Base-by-base conservation (phyloP, 2,797 vertebrate genomes). In the Morus bassanus region DNA sequence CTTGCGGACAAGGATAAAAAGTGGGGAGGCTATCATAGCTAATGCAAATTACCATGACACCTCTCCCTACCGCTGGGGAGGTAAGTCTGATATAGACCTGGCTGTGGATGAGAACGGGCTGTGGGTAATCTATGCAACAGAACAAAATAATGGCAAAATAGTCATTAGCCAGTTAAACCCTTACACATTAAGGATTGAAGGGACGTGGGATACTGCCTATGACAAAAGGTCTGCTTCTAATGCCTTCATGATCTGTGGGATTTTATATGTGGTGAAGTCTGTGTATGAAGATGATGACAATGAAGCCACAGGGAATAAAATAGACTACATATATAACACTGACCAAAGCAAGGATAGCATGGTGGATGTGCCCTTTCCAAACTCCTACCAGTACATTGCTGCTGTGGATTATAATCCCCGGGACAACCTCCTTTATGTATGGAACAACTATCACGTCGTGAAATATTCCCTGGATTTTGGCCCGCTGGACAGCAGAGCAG, bases 361-460 rank as follows among this genome's bases (percentile, higher is more conserved):
- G 97, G 98, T 99, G 96, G 99, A 99, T 97, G 99, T 99, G 75
- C 98, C 99, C 31, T 99, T 99, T 94, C 99, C 99, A 73, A 99
- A 99, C 96, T 99, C 99, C 10, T 99, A 99, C 95, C 99, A 99
- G 97, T 99, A 99, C 97, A 99, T 99, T 64, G 99, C 99, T 25
- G 99, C 99, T 64, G 99, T 99, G 99, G 99, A 99, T 99, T 99
- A 99, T 97, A 99, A 99, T 95, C 99, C 99, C 81, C 98, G 99
- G 88, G 99, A 99, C 98, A 99, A 99, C 94, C 98, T 99, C 70
- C 99, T 99, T n/a, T 99, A 99, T 1, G 99, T 99, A 17, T 99
- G 99, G 99, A 99, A 99, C 98, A 99, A 99, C 97, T 99, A 99
- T 94, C 99, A 99, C 0, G 99, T 99, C 2, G 99, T 99, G 91